These are phyloP conservation scores for Drosophila paracracens DNA, from an alignment of 2,888 invertebrate genomes.

Conservation along the genomic window DNA sequence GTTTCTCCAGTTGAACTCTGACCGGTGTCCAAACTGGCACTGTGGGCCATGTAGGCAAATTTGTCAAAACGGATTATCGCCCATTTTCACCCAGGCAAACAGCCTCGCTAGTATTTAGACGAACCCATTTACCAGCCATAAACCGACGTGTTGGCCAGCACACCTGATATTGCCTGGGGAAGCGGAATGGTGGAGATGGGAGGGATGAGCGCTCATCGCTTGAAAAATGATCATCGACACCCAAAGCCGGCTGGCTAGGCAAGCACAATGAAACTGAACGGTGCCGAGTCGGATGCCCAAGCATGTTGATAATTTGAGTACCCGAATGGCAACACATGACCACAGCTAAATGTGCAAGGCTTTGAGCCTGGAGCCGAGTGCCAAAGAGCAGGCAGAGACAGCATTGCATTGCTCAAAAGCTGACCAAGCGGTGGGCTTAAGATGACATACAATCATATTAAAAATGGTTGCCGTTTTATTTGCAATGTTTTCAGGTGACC, in stretches of 20 bases:
- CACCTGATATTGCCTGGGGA: constrained; percentile 33
- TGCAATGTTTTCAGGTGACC: constrained; percentile 80
- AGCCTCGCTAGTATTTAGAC: constrained; percentile 73
- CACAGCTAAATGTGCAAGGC: constrained; percentile 20
- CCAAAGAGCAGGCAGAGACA: constrained; percentile 25
- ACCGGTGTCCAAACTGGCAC: constrained; percentile 42
- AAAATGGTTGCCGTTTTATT: constrained; percentile 82
- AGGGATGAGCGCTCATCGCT: constrained; percentile 63
- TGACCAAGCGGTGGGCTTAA: constrained; percentile 70
- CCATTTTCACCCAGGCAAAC: constrained; percentile 69
- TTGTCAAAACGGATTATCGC: constrained; percentile 83
- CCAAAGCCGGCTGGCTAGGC: constrained; percentile 56
- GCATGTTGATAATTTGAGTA: constrained; percentile 80
- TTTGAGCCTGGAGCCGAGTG: constrained; percentile 21
- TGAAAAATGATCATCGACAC: constrained; percentile 81
- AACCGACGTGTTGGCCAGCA: constrained; percentile 31
- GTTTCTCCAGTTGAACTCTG: constrained; percentile 61
- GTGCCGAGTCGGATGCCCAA: constrained; percentile 30
- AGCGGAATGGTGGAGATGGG: background rate
- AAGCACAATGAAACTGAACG: constrained; percentile 58
- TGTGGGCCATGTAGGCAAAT: constrained; percentile 69
- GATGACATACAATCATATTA: constrained; percentile 83
- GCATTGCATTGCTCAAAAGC: constrained; percentile 22
- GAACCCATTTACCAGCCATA: constrained; percentile 72
- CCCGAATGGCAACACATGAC: constrained; percentile 72